Evolutionary conservation across 2,113 vertebrate genomes (phyloP), one percentile per base, ranked within the genome.

Genomic region (Miniopterus natalensis): DNA sequence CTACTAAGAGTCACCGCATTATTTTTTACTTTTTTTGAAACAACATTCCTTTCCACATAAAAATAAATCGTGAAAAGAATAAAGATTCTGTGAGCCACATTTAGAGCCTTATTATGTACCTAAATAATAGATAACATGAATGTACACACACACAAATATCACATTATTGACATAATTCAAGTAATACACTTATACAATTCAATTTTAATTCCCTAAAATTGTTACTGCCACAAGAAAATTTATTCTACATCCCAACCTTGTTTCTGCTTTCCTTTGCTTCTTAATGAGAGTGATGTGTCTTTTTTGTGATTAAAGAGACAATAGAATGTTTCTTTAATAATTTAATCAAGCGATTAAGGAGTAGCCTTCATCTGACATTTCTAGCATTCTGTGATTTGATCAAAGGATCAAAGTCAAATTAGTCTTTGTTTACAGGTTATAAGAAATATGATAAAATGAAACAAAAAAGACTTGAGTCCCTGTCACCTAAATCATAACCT

Each of bases 331-430:
- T 84, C 73, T 63, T 88, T 87, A 93, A 93, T 81, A 90, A 92
- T 95, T 92, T 83, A 88, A 93, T 78, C 13, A 83, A 90, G 21
- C 90, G 20, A 89, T 75, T 83, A 57, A 95, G 57, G 29, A 80
- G 15, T 59, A 57, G 49, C 3, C 2, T 36, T 86, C 27, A 27
- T 84, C 57, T 93, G 75, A 94, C 5, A 95, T n/a, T 51, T 95
- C 81, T 40, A 61, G 57, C 8, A 89, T 93, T 65, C 65, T 77
- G 9, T 74, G 11, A 84, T 92, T 70, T 83, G 61, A 94, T 73
- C n/a, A 61, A 92, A 93, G 65, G 61, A 94, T 73, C n/a, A 61
- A 92, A 93, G 65, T 84, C 29, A 97, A 86, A 71, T 86, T 71
- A 84, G 31, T 57, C 61, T 66, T 94, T 95, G 21, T 53, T 87